Conservation (phyloP, 2,888 invertebrate species). For the Carabus problematicus region DNA sequence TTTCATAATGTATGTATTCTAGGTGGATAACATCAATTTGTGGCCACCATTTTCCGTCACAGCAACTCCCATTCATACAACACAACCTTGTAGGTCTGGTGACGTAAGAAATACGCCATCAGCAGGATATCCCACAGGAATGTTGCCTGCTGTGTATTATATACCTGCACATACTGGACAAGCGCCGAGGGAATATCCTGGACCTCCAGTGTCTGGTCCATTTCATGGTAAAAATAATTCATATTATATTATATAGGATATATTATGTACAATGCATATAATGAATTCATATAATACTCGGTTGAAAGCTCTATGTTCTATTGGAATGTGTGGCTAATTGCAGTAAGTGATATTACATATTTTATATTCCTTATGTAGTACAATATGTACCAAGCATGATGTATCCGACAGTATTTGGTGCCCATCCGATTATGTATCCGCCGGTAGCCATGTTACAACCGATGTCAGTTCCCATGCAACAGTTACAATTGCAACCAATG, state of each 20-base stretch:
- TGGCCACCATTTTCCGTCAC: conserved; percentile 70
- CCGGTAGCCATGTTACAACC: conserved; percentile 58
- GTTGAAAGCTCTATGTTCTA: not conserved
- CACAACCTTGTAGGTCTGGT: conserved; percentile 52
- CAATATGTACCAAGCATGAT: conserved; percentile 70
- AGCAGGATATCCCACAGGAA: conserved; percentile 56
- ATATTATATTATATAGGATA: too few relatives aligned
- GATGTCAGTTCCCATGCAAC: conserved; percentile 47
- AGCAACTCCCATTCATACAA: conserved; percentile 56
- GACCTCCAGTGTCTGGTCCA: conserved; percentile 47
- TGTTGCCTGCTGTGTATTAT: conserved; percentile 66
- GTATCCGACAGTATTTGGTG: conserved; percentile 65
- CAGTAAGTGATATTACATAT: not conserved
- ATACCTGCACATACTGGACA: conserved; percentile 60
- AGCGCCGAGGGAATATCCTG: conserved; percentile 50
- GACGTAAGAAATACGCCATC: conserved; percentile 46
- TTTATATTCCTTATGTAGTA: conserved; percentile 59
- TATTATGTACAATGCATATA: too few relatives aligned
- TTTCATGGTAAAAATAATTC: conserved; percentile 46
- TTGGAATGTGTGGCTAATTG: not conserved
- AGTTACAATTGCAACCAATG: conserved; percentile 40
- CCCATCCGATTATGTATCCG: conserved; percentile 69
- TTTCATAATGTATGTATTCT: conserved; percentile 36
- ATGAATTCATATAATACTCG: too few relatives aligned
- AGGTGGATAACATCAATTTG: conserved; percentile 61